Conservation (phyloP, 2,888 invertebrate species). For the Pandemis corylana region DNA sequence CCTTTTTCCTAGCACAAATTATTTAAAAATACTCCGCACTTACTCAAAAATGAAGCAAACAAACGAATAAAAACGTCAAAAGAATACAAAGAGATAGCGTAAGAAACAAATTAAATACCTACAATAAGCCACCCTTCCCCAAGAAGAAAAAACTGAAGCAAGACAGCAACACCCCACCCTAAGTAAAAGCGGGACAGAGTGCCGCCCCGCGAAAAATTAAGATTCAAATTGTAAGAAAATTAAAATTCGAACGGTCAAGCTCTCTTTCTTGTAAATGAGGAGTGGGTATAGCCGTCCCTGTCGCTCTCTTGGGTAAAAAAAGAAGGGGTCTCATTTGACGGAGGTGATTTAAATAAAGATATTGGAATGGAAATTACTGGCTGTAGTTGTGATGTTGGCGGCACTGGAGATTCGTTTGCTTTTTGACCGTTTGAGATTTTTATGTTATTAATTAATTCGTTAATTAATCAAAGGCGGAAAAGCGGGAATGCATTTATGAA, state of each 20-base stretch:
- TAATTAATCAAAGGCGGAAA: not conserved
- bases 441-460: not conserved
- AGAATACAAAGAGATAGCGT: slow-evolving; percentile 42
- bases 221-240: slow-evolving; percentile 85
- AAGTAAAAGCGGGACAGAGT: slow-evolving; percentile 59
- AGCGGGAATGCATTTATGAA: not conserved
- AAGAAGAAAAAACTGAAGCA: slow-evolving; percentile 66
- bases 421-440: slow-evolving; percentile 7
- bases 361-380: slow-evolving; percentile 73
- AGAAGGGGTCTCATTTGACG: slow-evolving; percentile 68
- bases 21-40: not conserved
- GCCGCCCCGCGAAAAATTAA: slow-evolving; percentile 81
- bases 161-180: slow-evolving; percentile 53
- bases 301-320: slow-evolving; percentile 62
- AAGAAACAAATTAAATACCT: slow-evolving; percentile 42
- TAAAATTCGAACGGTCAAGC: slow-evolving; percentile 83
- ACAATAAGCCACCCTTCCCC: slow-evolving; percentile 51
- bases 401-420: slow-evolving; percentile 25
- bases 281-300: slow-evolving; percentile 48
- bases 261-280: slow-evolving; percentile 55
- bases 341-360: slow-evolving; percentile 54
- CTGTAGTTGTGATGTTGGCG: slow-evolving; percentile 45
- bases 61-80: slow-evolving; percentile 41
- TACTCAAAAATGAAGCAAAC: not conserved
- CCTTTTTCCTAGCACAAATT: not conserved